A percentile compares a stretch with the other conserved stretches of the same genome.
phyloP scores from a whole-genome alignment of 2,888 invertebrate genomes.

The Agrilus biguttatus region DNA sequence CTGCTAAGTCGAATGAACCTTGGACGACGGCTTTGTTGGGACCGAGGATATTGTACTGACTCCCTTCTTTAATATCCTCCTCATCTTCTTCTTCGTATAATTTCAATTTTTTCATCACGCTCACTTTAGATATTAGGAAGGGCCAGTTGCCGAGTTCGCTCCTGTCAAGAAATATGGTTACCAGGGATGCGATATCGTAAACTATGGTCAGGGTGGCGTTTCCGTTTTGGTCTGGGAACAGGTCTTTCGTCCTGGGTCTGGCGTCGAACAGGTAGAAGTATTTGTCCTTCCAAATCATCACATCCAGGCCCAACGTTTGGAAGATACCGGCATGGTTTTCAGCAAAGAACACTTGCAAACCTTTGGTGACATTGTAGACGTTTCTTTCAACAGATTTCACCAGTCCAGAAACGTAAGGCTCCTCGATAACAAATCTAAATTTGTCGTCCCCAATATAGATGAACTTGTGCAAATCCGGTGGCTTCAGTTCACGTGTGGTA shows the following conservation, averaged over 20 bases:
- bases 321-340: slow-evolving; percentile 38
- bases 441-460: slow-evolving; percentile 32
- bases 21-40: slow-evolving; percentile 42
- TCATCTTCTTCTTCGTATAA: slow-evolving; percentile 29
- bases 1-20: slow-evolving; percentile 43
- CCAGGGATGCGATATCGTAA: slow-evolving; percentile 35
- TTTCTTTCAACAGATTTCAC: slow-evolving; percentile 24
- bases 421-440: slow-evolving; percentile 26
- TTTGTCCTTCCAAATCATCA: slow-evolving; percentile 43
- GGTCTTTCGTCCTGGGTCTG: slow-evolving; percentile 38
- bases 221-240: slow-evolving; percentile 38
- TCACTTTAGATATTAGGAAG: slow-evolving; percentile 35
- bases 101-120: slow-evolving; percentile 29
- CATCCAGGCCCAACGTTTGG: slow-evolving; percentile 26
- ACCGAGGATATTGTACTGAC: slow-evolving; percentile 39
- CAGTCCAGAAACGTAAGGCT: slow-evolving; percentile 26
- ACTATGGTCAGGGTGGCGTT: slow-evolving; percentile 42
- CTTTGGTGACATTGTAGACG: slow-evolving; percentile 35
- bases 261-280: slow-evolving; percentile 51
- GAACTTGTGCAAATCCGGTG: slow-evolving; percentile 34
- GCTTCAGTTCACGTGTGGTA: slow-evolving; percentile 18
- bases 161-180: slow-evolving; percentile 36
- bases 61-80: slow-evolving; percentile 37
- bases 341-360: slow-evolving; percentile 39
- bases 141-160: slow-evolving; percentile 36